These are phyloP conservation scores for Polydrusus pterygomalis DNA, from an alignment of 2,888 invertebrate species.

Conservation along the genomic window DNA sequence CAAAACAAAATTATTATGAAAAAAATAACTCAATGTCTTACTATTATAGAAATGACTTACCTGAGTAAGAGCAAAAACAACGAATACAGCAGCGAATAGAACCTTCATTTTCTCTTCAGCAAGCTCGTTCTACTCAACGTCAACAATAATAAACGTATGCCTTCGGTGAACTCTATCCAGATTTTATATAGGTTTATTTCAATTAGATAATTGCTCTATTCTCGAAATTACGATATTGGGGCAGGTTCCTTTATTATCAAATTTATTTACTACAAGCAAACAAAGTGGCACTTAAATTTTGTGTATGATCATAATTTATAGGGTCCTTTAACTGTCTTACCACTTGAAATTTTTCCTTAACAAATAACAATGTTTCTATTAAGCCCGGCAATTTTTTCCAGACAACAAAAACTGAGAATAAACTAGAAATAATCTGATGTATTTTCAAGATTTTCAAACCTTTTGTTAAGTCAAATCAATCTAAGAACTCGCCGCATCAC, in stretches of 20 bases:
- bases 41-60: background rate
- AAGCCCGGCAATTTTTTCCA: background rate
- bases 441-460: no score
- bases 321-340: constrained; percentile 3
- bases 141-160: background rate
- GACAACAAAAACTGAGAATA: no score
- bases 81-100: constrained; percentile 9
- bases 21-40: background rate
- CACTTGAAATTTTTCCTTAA: constrained; percentile 7
- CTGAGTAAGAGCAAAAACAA: constrained; percentile 24
- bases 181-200: constrained; percentile 19
- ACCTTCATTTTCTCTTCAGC: constrained; percentile 13
- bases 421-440: no score
- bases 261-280: constrained; percentile 2
- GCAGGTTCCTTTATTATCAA: constrained; percentile 12
- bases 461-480: no score
- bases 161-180: background rate
- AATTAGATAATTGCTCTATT: constrained; percentile 33
- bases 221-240: constrained; percentile 4
- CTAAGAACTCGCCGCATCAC: no score
- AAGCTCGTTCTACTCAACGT: background rate
- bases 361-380: background rate
- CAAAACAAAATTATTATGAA: background rate
- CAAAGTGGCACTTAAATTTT: constrained; percentile 18
- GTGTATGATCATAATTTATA: constrained; percentile 7